phyloP scores from a whole-genome alignment of 64 coral and sea anemone species.

The Platygyra sinensis region DNA sequence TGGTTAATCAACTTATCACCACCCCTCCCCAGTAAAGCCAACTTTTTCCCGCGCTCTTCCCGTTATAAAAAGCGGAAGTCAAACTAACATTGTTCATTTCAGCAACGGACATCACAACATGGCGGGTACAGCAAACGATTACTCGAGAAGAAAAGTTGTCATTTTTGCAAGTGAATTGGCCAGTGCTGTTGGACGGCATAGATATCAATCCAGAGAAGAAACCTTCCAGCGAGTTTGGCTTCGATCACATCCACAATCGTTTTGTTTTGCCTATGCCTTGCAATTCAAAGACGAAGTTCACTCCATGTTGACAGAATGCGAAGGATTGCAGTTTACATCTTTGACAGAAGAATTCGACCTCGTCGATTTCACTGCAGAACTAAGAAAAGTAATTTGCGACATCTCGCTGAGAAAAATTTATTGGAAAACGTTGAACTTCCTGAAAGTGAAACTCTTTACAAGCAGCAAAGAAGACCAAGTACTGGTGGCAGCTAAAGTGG shows the following conservation, averaged over 20 bases:
- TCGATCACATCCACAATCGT: slow-evolving; percentile 73
- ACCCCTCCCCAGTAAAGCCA: neutral
- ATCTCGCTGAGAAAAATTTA: neutral
- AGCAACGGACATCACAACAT: slow-evolving; percentile 10
- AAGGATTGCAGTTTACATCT: slow-evolving; percentile 30
- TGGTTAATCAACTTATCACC: neutral
- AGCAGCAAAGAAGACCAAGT: slow-evolving; percentile 65
- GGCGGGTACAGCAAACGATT: neutral
- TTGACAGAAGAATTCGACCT: slow-evolving; percentile 7
- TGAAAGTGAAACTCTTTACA: slow-evolving; percentile 36
- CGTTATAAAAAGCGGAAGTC: neutral
- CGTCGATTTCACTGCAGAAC: neutral
- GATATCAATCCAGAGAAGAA: slow-evolving; percentile 69
- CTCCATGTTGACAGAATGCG: slow-evolving; percentile 19
- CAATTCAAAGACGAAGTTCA: slow-evolving; percentile 56
- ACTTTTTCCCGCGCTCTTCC: neutral
- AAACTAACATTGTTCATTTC: neutral
- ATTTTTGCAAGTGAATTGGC: slow-evolving; percentile 92
- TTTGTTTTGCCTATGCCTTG: slow-evolving; percentile 72
- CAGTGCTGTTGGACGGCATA: slow-evolving; percentile 82
- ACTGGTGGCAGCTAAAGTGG: slow-evolving; percentile 40
- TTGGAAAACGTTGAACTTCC: slow-evolving; percentile 17
- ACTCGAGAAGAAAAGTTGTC: slow-evolving; percentile 33
- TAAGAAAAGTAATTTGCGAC: slow-evolving; percentile 35
- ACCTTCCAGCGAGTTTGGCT: slow-evolving; percentile 80